Base-by-base conservation (phyloP, 23 tunicate species). In the Trididemnum miniatum region DNA sequence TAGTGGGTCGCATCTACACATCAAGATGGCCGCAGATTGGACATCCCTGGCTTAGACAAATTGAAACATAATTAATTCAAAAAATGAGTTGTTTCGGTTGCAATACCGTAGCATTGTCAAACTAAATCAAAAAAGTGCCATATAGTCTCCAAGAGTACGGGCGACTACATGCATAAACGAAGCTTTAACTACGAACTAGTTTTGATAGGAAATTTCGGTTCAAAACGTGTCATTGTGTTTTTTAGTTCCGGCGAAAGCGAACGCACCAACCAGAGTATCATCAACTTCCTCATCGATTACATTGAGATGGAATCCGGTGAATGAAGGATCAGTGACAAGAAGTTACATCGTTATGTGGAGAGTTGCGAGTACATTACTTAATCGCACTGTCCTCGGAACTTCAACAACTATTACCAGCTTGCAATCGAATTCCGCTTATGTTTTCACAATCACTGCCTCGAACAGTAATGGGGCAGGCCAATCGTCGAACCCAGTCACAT, bases 181-280 rank as follows among this genome's bases (percentile, higher is more conserved):
- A n/a, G n/a, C n/a, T n/a, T n/a, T n/a, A n/a, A n/a, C n/a, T n/a
- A n/a, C n/a, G n/a, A n/a, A n/a, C n/a, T n/a, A n/a, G n/a, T n/a
- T n/a, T n/a, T n/a, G n/a, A n/a, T n/a, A n/a, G n/a, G n/a, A n/a
- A n/a, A n/a, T n/a, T n/a, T n/a, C n/a, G n/a, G n/a, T n/a, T n/a
- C n/a, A n/a, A n/a, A n/a, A n/a, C n/a, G n/a, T n/a, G n/a, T n/a
- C n/a, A n/a, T n/a, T n/a, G n/a, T n/a, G n/a, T n/a, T n/a, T n/a
- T n/a, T n/a, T n/a, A 67, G 75, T 32, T 67, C 75, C 75, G 4
- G 75, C 75, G 7, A 67, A 67, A 32, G 26, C 38, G n/a, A 67
- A n/a, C n/a, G 5, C 67, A 12, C 75, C 75, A 9, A 12, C 37
- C 5, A 30, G 2, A 5, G 3, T 31, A 2, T 5, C 18, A 30